phyloP scores from a whole-genome alignment of 2,797 vertebrate genomes.

The Tolypeutes matacus region DNA sequence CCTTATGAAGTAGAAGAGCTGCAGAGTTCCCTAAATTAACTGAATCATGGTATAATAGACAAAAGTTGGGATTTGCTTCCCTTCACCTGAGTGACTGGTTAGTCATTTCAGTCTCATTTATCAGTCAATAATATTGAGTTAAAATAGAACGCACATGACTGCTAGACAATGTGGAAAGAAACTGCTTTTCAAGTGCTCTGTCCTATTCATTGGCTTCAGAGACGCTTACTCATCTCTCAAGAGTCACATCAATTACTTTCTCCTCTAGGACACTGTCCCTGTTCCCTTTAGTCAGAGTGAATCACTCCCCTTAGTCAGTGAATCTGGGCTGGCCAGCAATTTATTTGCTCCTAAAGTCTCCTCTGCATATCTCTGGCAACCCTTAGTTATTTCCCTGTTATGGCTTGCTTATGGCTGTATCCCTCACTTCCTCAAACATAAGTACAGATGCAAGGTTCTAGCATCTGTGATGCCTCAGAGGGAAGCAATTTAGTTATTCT shows the following conservation, averaged over 20 bases:
- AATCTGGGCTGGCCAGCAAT: not conserved
- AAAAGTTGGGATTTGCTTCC: not conserved
- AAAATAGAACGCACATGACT: not conserved
- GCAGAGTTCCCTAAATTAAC: not conserved
- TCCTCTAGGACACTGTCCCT: not conserved
- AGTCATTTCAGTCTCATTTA: not conserved
- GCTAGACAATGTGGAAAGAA: not conserved
- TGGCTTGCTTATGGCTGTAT: not conserved
- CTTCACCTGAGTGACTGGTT: not conserved
- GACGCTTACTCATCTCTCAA: not conserved
- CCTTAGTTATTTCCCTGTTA: not conserved
- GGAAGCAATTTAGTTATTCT: conserved; percentile 45
- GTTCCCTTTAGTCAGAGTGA: not conserved
- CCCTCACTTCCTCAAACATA: not conserved
- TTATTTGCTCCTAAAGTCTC: too few species aligned
- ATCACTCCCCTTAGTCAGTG: not conserved
- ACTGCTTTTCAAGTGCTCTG: not conserved
- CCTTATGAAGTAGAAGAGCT: not conserved
- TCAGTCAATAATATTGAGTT: not conserved
- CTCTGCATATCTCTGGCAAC: not conserved
- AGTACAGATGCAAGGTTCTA: conserved; percentile 49
- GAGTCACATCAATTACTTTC: not conserved
- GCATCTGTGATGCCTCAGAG: conserved; percentile 31
- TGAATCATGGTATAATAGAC: not conserved
- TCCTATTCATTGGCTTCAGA: not conserved